Conservation (phyloP, 2,113 vertebrate species). For the Bambusicola thoracicus region DNA sequence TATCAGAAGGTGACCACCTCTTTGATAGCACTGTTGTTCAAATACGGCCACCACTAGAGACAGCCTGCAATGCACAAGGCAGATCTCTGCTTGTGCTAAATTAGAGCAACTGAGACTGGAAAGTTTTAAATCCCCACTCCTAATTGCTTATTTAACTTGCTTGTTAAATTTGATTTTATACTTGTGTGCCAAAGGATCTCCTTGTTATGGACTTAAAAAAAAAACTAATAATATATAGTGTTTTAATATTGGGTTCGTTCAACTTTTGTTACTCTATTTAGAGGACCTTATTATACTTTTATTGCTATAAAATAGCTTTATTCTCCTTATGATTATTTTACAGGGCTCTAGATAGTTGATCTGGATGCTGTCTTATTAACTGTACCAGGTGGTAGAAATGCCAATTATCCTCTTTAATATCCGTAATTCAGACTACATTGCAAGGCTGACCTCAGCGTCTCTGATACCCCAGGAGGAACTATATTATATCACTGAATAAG, state of each 20-base stretch:
- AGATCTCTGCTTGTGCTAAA: conserved; percentile 27
- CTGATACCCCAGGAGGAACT: conserved; percentile 37
- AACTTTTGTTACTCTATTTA: conserved; percentile 64
- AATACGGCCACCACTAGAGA: neutral
- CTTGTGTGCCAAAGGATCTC: conserved; percentile 68
- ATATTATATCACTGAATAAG: conserved; percentile 31
- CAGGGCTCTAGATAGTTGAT: conserved; percentile 62
- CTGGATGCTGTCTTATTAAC: conserved; percentile 63
- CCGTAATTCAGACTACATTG: conserved; percentile 51
- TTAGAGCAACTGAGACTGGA: conserved; percentile 38
- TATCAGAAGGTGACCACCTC: neutral
- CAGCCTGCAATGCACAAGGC: neutral
- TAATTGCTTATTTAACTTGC: conserved; percentile 74
- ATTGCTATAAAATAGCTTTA: conserved; percentile 54
- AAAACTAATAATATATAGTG: conserved; percentile 58
- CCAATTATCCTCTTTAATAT: conserved; percentile 67
- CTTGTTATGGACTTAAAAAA: conserved; percentile 69
- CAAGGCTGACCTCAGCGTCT: conserved; percentile 60
- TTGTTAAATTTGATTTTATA: conserved; percentile 72
- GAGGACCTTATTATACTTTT: conserved; percentile 63
- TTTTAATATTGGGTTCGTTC: conserved; percentile 44
- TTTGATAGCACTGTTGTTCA: neutral
- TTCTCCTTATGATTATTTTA: conserved; percentile 68
- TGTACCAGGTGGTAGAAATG: conserved; percentile 59
- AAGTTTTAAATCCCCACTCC: conserved; percentile 61